phyloP scores from a whole-genome alignment of 2,797 vertebrate genomes.

The Peromyscus aztecus region DNA sequence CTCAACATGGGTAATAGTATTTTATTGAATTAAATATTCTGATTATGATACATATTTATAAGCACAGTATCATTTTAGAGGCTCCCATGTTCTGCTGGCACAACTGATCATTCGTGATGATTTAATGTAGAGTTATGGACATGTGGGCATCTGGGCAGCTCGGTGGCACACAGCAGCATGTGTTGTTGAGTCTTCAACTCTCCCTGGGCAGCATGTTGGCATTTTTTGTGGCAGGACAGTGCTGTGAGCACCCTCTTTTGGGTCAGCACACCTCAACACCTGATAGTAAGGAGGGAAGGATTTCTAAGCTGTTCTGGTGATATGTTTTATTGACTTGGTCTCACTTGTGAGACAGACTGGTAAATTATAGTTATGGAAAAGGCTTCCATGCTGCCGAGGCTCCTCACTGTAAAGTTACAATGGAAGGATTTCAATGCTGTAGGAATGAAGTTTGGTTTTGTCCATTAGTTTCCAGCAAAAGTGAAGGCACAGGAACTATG shows the following conservation, averaged over 20 bases:
- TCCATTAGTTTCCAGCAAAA: conserved; percentile 89
- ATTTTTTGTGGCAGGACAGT: background rate
- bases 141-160: background rate
- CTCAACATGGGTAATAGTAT: background rate
- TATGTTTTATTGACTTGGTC: conserved; percentile 40
- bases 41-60: conserved; percentile 35
- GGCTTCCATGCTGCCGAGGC: background rate
- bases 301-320: conserved; percentile 24
- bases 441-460: conserved; percentile 35
- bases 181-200: background rate
- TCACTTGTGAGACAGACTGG: conserved; percentile 24
- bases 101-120: background rate
- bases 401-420: conserved; percentile 38
- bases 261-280: background rate
- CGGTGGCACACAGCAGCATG: background rate
- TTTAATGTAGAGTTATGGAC: background rate
- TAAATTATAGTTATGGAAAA: conserved; percentile 42
- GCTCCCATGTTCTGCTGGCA: background rate
- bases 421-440: background rate
- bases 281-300: background rate
- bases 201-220: background rate
- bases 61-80: background rate
- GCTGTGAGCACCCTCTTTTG: background rate
- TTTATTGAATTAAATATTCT: conserved; percentile 54
- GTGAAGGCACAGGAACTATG: conserved; percentile 92